A percentile compares a stretch with the other conserved stretches of the same genome.
These are phyloP conservation scores for Protobothrops mucrosquamatus DNA, from an alignment of 2,113 vertebrate genomes.

Conservation along the genomic window DNA sequence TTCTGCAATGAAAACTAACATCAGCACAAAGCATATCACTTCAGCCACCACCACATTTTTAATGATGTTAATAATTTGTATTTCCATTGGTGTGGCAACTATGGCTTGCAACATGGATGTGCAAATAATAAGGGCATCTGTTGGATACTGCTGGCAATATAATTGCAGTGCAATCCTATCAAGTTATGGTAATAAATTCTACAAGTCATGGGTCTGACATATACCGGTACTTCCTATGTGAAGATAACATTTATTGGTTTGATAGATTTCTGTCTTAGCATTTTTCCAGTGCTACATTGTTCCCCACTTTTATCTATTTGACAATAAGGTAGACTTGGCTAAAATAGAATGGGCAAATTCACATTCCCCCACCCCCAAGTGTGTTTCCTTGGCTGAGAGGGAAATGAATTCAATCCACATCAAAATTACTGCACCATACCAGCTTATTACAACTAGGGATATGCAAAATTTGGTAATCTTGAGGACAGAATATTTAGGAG, in stretches of 20 bases:
- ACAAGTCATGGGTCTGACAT: neutral
- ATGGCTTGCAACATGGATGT: neutral
- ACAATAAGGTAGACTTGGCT: neutral
- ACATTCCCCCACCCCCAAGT: neutral
- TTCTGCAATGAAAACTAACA: neutral
- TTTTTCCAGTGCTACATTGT: neutral
- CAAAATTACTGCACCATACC: neutral
- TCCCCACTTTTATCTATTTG: neutral
- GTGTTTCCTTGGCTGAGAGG: neutral
- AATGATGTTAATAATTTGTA: neutral
- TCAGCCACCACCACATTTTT: neutral
- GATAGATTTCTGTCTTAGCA: neutral
- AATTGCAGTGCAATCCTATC: neutral
- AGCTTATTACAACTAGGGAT: neutral
- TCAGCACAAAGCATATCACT: neutral
- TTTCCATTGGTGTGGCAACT: neutral
- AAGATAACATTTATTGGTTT: neutral
- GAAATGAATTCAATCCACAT: neutral
- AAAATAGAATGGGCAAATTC: neutral
- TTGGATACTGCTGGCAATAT: neutral
- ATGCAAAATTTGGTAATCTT: neutral
- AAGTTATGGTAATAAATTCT: neutral
- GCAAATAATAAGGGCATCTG: neutral
- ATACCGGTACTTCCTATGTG: neutral
- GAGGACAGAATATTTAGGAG: neutral